phyloP scores from a whole-genome alignment of 2,888 invertebrate genomes.

The Coronaproctus castanopsis region DNA sequence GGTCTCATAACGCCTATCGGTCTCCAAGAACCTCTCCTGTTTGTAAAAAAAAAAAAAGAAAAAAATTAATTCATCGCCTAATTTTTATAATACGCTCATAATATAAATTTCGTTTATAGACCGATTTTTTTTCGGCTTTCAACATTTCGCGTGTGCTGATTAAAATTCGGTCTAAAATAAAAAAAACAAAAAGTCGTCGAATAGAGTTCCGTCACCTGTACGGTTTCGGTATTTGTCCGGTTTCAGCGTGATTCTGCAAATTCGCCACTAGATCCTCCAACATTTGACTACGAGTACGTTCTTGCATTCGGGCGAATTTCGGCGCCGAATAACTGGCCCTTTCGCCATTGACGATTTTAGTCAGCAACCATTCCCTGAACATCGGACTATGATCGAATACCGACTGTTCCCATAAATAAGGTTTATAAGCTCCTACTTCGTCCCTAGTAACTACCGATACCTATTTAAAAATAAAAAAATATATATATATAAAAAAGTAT shows the following conservation, averaged over 20 bases:
- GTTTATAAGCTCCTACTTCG: conserved; percentile 88
- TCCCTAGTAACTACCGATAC: conserved; percentile 82
- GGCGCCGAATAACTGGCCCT: conserved; percentile 84
- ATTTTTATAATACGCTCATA: no score
- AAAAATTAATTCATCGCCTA: not conserved
- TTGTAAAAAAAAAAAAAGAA: conserved; percentile 7
- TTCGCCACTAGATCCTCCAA: conserved; percentile 84
- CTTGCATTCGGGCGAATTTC: conserved; percentile 87
- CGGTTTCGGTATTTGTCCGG: conserved; percentile 86
- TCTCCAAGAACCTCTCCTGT: conserved; percentile 62
- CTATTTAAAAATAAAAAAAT: conserved; percentile 18
- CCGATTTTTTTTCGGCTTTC: no score
- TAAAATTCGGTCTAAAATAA: not conserved
- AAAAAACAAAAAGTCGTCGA: not conserved
- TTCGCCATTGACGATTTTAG: conserved; percentile 85
- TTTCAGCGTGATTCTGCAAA: conserved; percentile 80
- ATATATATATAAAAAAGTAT: no score
- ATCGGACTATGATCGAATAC: conserved; percentile 84
- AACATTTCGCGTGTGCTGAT: not conserved
- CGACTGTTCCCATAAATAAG: conserved; percentile 86
- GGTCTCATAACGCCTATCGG: conserved; percentile 89
- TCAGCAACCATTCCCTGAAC: conserved; percentile 85
- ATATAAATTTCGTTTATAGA: no score
- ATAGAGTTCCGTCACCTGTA: conserved; percentile 52
- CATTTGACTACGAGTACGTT: conserved; percentile 72